A percentile compares a stretch with the other conserved stretches of the same genome.
Conservation (phyloP, 2,113 vertebrate genomes). For the Coryphaenoides rupestris region DNA sequence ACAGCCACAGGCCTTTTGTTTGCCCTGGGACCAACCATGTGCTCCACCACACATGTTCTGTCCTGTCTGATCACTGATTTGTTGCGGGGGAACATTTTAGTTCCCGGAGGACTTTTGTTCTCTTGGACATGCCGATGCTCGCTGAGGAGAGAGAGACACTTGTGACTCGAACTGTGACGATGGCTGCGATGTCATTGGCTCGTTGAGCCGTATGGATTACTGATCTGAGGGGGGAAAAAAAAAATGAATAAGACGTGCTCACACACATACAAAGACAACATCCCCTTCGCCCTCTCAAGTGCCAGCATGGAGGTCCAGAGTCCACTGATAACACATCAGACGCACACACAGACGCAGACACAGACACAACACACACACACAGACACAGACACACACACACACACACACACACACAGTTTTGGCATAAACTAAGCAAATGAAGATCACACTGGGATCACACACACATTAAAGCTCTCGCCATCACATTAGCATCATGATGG, state of each 20-base stretch:
- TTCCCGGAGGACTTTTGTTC: slow-evolving; percentile 23
- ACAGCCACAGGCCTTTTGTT: slow-evolving; percentile 6
- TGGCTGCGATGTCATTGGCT: too few relatives aligned
- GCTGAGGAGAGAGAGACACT: slow-evolving; percentile 9
- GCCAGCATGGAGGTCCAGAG: slow-evolving; percentile 74
- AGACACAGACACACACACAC: neutral
- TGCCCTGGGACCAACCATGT: neutral
- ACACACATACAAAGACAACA: neutral
- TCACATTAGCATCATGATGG: too few relatives aligned
- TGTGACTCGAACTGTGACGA: neutral
- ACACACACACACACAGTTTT: neutral
- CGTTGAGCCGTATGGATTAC: neutral
- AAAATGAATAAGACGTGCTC: neutral
- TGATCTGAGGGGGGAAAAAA: neutral
- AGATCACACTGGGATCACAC: too few relatives aligned
- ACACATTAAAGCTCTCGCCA: too few relatives aligned
- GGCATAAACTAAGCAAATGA: too few relatives aligned
- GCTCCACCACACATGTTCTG: slow-evolving; percentile 18
- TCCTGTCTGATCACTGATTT: slow-evolving; percentile 34
- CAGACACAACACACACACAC: neutral
- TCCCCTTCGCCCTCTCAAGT: slow-evolving; percentile 17
- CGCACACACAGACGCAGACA: neutral
- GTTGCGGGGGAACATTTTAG: slow-evolving; percentile 5
- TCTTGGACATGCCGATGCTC: slow-evolving; percentile 33
- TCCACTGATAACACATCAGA: slow-evolving; percentile 50